Conservation (phyloP, 2,888 invertebrate genomes). For the Lysandra bellargus region DNA sequence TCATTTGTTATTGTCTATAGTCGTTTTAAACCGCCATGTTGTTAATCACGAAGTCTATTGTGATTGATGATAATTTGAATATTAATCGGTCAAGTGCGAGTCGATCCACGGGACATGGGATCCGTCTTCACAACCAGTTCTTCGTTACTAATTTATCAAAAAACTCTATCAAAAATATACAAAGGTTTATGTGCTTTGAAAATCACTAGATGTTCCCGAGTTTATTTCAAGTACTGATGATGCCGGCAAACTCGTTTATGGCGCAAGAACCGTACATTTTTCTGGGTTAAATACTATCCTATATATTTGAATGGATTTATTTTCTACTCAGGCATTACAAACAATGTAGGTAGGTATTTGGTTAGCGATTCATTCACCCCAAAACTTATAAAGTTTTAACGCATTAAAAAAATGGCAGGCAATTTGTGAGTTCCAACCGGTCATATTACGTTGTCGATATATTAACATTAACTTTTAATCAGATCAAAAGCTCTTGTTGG, state of each 20-base stretch:
- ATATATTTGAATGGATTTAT: too few relatives aligned
- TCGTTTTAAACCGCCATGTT: not conserved
- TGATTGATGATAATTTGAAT: not conserved
- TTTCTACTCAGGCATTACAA: too few relatives aligned
- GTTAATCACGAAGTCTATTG: not conserved
- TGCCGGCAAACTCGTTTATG: too few relatives aligned
- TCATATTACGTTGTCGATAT: not conserved
- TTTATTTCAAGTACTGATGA: too few relatives aligned
- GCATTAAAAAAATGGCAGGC: not conserved
- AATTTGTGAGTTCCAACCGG: not conserved
- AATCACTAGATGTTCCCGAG: too few relatives aligned
- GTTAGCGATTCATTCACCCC: not conserved
- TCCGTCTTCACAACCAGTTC: not conserved
- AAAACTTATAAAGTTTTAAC: too few relatives aligned
- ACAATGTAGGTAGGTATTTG: not conserved
- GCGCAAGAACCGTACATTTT: too few relatives aligned
- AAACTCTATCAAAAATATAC: too few relatives aligned
- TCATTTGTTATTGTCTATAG: not conserved
- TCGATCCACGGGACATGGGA: not conserved
- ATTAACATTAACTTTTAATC: not conserved
- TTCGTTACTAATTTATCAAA: too few relatives aligned
- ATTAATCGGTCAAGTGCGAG: not conserved
- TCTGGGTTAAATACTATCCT: too few relatives aligned
- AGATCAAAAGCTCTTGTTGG: not conserved
- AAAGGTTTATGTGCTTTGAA: too few relatives aligned